phyloP scores from a whole-genome alignment of 1,140 invertebrate genomes.

The Drosophila fuyamai region DNA sequence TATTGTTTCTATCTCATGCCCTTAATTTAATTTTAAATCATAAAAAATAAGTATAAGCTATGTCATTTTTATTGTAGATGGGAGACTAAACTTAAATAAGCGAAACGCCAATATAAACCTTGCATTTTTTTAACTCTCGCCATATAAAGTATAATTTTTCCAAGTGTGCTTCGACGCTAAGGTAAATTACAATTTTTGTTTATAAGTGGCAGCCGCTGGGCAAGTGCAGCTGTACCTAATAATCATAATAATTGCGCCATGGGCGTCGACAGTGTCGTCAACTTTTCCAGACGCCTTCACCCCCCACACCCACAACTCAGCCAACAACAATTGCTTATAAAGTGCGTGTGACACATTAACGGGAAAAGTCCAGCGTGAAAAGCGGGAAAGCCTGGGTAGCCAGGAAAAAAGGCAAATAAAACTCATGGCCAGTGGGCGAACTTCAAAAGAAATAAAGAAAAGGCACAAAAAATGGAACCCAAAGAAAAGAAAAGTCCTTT shows the following conservation, averaged over 20 bases:
- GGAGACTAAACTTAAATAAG: too few relatives aligned
- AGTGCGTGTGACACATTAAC: constrained; percentile 84
- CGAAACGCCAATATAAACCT: too few relatives aligned
- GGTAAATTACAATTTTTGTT: constrained; percentile 81
- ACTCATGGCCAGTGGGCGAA: constrained; percentile 62
- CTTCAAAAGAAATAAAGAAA: constrained; percentile 82
- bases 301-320: not conserved
- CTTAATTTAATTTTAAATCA: too few relatives aligned
- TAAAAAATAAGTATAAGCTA: too few relatives aligned
- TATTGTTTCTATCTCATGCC: too few relatives aligned
- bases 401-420: constrained; percentile 74
- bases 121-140: too few relatives aligned
- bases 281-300: constrained; percentile 74
- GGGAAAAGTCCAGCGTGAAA: constrained; percentile 50
- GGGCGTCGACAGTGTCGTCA: constrained; percentile 74
- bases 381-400: constrained; percentile 51
- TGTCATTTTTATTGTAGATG: too few relatives aligned
- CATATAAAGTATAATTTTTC: not conserved
- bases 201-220: constrained; percentile 66
- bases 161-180: constrained; percentile 30
- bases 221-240: constrained; percentile 82
- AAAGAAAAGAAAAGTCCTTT: constrained; percentile 69
- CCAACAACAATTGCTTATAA: constrained; percentile 80
- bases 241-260: constrained; percentile 83
- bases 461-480: constrained; percentile 10